These are phyloP conservation scores for Hemaris fuciformis DNA, from an alignment of 2,888 invertebrate genomes.

Conservation along the genomic window DNA sequence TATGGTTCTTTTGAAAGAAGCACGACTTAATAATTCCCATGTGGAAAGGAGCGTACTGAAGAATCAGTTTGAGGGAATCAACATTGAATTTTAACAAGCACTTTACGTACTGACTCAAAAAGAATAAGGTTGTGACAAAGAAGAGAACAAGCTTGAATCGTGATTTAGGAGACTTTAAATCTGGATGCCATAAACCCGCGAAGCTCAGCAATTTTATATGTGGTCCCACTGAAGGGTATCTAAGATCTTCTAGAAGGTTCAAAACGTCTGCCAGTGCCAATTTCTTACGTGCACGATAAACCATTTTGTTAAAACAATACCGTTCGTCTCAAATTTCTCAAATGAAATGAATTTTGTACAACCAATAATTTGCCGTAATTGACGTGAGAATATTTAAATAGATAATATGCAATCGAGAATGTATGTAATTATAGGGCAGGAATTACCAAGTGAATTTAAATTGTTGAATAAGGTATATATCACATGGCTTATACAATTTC, in stretches of 20 bases:
- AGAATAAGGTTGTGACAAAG: constrained; percentile 44
- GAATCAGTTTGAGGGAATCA: constrained; percentile 43
- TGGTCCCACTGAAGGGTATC: constrained; percentile 53
- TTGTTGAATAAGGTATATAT: constrained; percentile 1
- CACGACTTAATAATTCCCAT: constrained; percentile 52
- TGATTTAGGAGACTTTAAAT: constrained; percentile 26
- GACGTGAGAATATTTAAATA: constrained; percentile 37
- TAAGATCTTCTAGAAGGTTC: constrained; percentile 42
- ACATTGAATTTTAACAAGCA: constrained; percentile 39
- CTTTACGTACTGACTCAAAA: constrained; percentile 54
- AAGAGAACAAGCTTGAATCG: constrained; percentile 43
- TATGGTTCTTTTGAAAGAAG: constrained; percentile 48
- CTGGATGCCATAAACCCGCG: constrained; percentile 51
- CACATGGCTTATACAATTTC: neutral
- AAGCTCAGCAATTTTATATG: constrained; percentile 44
- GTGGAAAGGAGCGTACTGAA: constrained; percentile 61
- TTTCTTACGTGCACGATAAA: too few species aligned
- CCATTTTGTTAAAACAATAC: neutral
- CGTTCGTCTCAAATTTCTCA: neutral
- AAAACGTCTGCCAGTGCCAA: constrained; percentile 18
- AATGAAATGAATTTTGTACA: neutral
- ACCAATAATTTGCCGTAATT: constrained; percentile 27
- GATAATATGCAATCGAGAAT: constrained; percentile 43
- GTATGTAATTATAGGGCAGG: constrained; percentile 47
- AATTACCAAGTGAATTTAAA: constrained; percentile 40